Evolutionary conservation across 2,113 vertebrate genomes (phyloP).

Genomic region (Oenanthe oenanthe): DNA sequence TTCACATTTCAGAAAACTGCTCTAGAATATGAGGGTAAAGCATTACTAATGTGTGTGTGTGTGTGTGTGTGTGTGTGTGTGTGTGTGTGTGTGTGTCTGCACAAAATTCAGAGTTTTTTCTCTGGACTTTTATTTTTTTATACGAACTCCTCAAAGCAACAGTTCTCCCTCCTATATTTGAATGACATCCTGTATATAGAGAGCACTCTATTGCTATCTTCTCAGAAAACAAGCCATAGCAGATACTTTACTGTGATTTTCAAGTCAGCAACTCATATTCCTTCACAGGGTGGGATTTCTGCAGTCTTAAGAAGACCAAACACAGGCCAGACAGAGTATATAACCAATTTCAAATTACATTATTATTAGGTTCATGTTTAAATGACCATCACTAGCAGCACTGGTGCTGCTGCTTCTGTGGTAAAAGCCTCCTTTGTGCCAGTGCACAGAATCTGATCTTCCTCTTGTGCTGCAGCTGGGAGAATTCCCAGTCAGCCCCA

Average conservation of each 20-base stretch:
- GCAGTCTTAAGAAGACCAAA: background rate
- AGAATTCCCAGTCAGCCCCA: background rate
- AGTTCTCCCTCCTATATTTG: background rate
- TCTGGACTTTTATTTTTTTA: background rate
- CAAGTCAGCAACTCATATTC: background rate
- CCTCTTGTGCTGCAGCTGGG: background rate
- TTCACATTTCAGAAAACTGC: background rate
- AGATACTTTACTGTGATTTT: background rate
- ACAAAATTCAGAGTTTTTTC: background rate
- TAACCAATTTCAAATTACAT: background rate
- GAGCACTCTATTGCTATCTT: background rate
- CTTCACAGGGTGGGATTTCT: background rate
- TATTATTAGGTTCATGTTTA: background rate
- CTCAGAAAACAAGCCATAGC: background rate
- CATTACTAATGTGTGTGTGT: background rate
- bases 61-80: too few species aligned
- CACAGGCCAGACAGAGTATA: background rate
- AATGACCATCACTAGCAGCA: rapidly evolving
- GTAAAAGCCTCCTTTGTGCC: background rate
- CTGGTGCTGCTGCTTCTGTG: rapidly evolving
- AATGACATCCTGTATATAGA: background rate
- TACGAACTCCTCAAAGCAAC: background rate
- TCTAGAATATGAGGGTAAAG: background rate
- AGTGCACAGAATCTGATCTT: background rate
- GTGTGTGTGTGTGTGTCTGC: too few species aligned